Evolutionary conservation across 2,113 vertebrate species (phyloP).

Genomic region (Colius striatus): DNA sequence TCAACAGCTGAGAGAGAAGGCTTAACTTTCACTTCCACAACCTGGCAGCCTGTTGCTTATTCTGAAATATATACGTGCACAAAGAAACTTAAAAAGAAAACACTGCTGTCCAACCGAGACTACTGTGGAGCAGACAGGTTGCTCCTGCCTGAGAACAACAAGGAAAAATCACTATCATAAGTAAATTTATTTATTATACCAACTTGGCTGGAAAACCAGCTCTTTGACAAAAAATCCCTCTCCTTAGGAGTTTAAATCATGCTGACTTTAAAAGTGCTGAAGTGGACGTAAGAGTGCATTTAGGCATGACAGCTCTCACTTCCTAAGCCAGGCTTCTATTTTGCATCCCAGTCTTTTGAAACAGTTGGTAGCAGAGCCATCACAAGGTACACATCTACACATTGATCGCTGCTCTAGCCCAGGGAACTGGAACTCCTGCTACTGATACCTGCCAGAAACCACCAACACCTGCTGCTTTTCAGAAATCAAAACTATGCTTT

Average conservation of each 20-base stretch:
- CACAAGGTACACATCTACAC: background rate
- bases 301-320: background rate
- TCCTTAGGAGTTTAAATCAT: background rate
- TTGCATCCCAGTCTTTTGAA: background rate
- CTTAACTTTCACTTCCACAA: background rate
- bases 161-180: background rate
- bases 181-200: background rate
- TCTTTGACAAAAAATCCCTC: background rate
- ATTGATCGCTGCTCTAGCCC: background rate
- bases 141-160: background rate
- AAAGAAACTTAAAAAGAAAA: background rate
- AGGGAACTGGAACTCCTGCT: background rate
- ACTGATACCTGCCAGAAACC: background rate
- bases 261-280: background rate
- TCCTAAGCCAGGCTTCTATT: background rate
- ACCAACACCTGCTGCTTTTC: background rate
- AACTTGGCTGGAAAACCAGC: background rate
- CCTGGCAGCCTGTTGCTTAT: background rate
- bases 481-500: background rate
- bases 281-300: background rate
- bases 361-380: rapidly evolving
- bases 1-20: background rate
- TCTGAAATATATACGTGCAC: background rate
- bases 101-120: background rate
- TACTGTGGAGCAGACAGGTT: background rate